These are phyloP conservation scores for Morpho helenor DNA, from an alignment of 2,888 invertebrate genomes.

Conservation along the genomic window DNA sequence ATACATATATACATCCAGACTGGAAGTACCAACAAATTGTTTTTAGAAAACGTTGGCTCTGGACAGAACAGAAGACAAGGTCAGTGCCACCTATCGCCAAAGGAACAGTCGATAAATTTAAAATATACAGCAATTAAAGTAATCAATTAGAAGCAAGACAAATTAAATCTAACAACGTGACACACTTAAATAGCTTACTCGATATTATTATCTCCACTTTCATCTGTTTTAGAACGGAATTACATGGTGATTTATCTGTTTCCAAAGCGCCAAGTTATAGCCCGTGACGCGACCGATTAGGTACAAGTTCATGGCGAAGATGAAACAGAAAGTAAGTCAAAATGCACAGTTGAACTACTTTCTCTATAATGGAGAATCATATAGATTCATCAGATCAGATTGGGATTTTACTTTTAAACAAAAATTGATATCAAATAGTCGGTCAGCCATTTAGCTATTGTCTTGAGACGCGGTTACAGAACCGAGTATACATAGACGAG, in stretches of 20 bases:
- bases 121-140: conserved; percentile 2
- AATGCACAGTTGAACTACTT: conserved; percentile 3
- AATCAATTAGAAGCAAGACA: conserved; percentile 19
- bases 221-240: conserved; percentile 51
- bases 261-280: conserved; percentile 45
- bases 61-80: too few species aligned
- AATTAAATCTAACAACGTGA: conserved; percentile 16
- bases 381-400: too few species aligned
- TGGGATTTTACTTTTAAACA: too few species aligned
- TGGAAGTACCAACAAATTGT: too few species aligned
- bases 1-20: too few species aligned
- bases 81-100: neutral
- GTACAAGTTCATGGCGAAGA: conserved; percentile 32
- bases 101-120: too few species aligned
- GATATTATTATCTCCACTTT: conserved; percentile 39
- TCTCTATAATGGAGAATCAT: neutral
- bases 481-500: too few species aligned
- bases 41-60: too few species aligned
- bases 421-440: too few species aligned
- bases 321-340: conserved; percentile 35
- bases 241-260: conserved; percentile 52
- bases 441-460: too few species aligned
- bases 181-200: conserved; percentile 15
- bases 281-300: conserved; percentile 46
- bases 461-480: too few species aligned